These are phyloP conservation scores for Nomada ruficornis DNA, from an alignment of 2,888 invertebrate genomes.

Conservation along the genomic window DNA sequence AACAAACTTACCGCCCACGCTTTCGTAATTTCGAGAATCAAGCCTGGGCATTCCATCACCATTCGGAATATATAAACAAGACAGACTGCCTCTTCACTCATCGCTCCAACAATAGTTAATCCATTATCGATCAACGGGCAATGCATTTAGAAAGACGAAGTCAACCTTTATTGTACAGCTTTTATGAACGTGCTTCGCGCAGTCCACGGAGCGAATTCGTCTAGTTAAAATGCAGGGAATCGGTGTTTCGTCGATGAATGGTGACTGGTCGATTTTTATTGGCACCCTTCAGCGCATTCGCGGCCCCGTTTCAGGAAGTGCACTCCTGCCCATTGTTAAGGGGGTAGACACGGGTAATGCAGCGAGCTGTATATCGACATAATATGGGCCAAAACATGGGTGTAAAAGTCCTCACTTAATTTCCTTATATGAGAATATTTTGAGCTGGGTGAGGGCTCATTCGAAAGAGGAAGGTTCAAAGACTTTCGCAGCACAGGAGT, in stretches of 20 bases:
- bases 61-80: neutral
- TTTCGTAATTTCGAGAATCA: neutral
- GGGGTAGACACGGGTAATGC: no score
- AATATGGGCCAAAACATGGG: no score
- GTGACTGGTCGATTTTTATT: constrained; percentile 69
- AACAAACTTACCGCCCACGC: no score
- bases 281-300: constrained; percentile 61
- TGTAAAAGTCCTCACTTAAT: no score
- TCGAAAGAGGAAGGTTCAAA: no score
- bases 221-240: constrained; percentile 54
- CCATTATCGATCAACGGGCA: neutral
- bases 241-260: constrained; percentile 55
- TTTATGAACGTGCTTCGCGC: neutral
- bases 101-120: constrained; percentile 16
- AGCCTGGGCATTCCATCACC: constrained; percentile 12
- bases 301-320: constrained; percentile 54
- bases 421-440: no score
- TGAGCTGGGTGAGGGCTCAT: no score
- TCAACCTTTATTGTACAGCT: constrained; percentile 3
- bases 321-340: constrained; percentile 72
- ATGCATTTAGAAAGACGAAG: constrained; percentile 9
- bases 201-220: neutral
- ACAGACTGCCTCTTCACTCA: constrained; percentile 2
- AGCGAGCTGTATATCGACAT: no score
- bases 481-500: no score